Percentiles rank a stretch among this genome's conserved stretches.
phyloP scores from a whole-genome alignment of 2,113 vertebrate species.

The Hepsetus odoe region DNA sequence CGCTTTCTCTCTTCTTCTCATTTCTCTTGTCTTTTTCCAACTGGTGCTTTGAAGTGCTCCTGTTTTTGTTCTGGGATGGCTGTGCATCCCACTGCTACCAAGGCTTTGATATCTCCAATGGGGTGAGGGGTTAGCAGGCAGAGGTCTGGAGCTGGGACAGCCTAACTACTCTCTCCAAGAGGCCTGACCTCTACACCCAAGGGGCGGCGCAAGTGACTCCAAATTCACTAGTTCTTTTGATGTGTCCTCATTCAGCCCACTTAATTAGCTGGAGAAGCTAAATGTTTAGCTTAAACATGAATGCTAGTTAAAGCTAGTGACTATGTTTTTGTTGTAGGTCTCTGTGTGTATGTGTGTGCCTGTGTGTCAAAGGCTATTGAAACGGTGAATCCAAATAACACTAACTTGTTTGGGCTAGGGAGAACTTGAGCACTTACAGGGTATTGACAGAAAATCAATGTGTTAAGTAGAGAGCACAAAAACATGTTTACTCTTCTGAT shows the following conservation, averaged over 20 bases:
- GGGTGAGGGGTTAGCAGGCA: constrained; percentile 78
- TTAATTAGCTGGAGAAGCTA: constrained; percentile 79
- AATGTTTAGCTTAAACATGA: constrained; percentile 77
- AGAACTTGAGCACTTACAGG: constrained; percentile 60
- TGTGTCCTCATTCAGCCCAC: constrained; percentile 73
- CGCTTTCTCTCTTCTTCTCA: constrained; percentile 32
- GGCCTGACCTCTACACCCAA: constrained; percentile 74
- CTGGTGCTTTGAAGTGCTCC: constrained; percentile 72
- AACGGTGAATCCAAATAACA: constrained; percentile 74
- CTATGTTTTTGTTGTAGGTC: constrained; percentile 54
- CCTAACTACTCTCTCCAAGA: constrained; percentile 74
- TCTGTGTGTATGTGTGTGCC: constrained; percentile 9
- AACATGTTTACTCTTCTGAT: constrained; percentile 38
- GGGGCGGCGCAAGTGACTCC: constrained; percentile 68
- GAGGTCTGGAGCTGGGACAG: constrained; percentile 72
- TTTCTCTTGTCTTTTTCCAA: constrained; percentile 69
- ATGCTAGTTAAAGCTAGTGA: constrained; percentile 73
- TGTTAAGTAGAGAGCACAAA: too few relatives aligned
- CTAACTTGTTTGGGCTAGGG: constrained; percentile 71
- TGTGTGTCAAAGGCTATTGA: constrained; percentile 67
- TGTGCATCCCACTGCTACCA: constrained; percentile 70
- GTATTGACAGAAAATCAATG: constrained; percentile 64
- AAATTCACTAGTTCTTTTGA: constrained; percentile 73
- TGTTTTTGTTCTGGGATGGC: constrained; percentile 75
- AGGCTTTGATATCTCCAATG: constrained; percentile 75